Conservation (phyloP, 2,797 vertebrate species). For the Cetoscarus ocellatus region DNA sequence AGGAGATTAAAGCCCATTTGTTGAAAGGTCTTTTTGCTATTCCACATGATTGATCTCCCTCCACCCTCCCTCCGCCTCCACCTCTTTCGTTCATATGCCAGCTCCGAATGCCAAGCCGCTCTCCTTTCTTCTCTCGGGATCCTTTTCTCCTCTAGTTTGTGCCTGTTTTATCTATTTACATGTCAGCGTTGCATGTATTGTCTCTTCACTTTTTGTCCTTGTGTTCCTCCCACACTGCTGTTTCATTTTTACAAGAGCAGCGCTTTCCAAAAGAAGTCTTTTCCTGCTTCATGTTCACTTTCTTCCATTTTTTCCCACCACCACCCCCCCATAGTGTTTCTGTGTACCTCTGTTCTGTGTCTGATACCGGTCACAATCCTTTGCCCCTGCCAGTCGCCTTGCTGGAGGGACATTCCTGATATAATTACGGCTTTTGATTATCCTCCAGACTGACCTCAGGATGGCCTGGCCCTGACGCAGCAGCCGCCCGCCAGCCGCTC, state of each 20-base stretch:
- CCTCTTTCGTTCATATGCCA: constrained; percentile 41
- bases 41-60: constrained; percentile 77
- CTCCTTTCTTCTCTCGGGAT: constrained; percentile 29
- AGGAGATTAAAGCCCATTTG: constrained; percentile 81
- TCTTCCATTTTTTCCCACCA: background rate
- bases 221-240: constrained; percentile 27
- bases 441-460: constrained; percentile 59
- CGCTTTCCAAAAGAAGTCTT: background rate
- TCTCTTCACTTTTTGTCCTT: constrained; percentile 27
- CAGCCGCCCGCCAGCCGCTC: constrained; percentile 45
- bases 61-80: constrained; percentile 36
- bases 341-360: constrained; percentile 26
- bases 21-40: constrained; percentile 78
- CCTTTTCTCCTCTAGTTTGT: constrained; percentile 34
- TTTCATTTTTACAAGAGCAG: constrained; percentile 24
- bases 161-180: constrained; percentile 46
- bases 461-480: constrained; percentile 49
- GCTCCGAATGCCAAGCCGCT: constrained; percentile 45
- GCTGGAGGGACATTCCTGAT: constrained; percentile 66
- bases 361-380: constrained; percentile 32
- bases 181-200: constrained; percentile 28
- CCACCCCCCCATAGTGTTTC: background rate
- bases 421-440: constrained; percentile 77
- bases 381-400: constrained; percentile 28
- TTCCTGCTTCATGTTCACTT: constrained; percentile 30